Evolutionary conservation across 2,113 vertebrate species (phyloP).

Genomic region (Chloropsis hardwickii): DNA sequence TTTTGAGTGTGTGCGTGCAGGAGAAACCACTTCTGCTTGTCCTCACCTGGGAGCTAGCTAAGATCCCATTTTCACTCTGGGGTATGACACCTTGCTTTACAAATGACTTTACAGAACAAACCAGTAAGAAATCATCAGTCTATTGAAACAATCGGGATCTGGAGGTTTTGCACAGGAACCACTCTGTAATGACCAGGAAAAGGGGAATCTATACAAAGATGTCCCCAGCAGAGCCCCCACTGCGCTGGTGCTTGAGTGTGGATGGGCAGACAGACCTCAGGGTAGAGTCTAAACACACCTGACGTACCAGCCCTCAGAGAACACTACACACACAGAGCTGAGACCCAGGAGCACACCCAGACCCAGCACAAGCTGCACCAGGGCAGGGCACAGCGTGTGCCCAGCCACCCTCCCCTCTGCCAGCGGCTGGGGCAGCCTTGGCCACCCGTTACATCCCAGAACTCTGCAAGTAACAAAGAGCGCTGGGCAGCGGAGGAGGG

Average conservation of each 20-base stretch:
- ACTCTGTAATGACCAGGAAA: not conserved
- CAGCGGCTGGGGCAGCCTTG: rapidly evolving
- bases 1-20: not conserved
- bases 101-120: not conserved
- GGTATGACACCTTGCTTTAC: not conserved
- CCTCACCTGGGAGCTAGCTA: not conserved
- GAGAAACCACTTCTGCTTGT: not conserved
- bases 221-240: not conserved
- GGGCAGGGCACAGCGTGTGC: not conserved
- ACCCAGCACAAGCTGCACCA: not conserved
- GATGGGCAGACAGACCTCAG: not conserved
- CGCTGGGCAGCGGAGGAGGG: not conserved
- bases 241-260: rapidly evolving
- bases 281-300: rapidly evolving
- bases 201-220: not conserved
- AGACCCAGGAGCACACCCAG: not conserved
- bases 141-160: not conserved
- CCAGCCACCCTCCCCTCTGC: not conserved
- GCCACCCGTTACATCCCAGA: not conserved
- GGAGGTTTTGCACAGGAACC: not conserved
- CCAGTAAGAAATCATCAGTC: not conserved
- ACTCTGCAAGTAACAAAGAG: not conserved
- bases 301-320: not conserved
- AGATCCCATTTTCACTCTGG: not conserved
- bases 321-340: not conserved